Evolutionary conservation across 2,888 invertebrate species (phyloP).

Genomic region (Ceratothoa steindachneri): DNA sequence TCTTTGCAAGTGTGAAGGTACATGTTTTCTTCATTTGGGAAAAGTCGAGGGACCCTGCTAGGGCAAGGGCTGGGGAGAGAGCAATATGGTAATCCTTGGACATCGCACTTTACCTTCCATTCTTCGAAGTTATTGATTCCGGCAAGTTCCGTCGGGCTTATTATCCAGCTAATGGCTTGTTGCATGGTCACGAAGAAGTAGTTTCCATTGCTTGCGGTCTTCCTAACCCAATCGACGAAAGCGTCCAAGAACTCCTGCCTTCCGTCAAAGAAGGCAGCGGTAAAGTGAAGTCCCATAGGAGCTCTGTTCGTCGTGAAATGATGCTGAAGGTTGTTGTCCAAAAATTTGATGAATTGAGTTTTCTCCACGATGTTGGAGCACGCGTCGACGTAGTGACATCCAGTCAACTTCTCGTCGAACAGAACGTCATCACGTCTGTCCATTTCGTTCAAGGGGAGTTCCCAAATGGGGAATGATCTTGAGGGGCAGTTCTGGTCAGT

Average conservation of each 20-base stretch:
- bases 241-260: slow-evolving; percentile 89
- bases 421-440: slow-evolving; percentile 52
- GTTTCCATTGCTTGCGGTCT: slow-evolving; percentile 80
- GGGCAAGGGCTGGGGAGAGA: slow-evolving; percentile 88
- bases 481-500: slow-evolving; percentile 87
- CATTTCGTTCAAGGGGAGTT: slow-evolving; percentile 52
- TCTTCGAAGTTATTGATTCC: slow-evolving; percentile 84
- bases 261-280: slow-evolving; percentile 90
- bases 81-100: slow-evolving; percentile 87
- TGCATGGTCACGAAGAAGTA: slow-evolving; percentile 71
- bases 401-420: slow-evolving; percentile 51
- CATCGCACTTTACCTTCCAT: slow-evolving; percentile 93
- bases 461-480: slow-evolving; percentile 71
- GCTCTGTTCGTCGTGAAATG: slow-evolving; percentile 90
- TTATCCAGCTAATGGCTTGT: slow-evolving; percentile 95
- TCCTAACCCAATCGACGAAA: slow-evolving; percentile 85
- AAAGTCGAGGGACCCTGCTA: slow-evolving; percentile 57
- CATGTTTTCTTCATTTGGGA: slow-evolving; percentile 42
- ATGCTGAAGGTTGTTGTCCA: slow-evolving; percentile 76
- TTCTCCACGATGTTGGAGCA: slow-evolving; percentile 51
- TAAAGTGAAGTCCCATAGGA: slow-evolving; percentile 76
- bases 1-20: slow-evolving; percentile 57
- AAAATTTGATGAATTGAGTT: slow-evolving; percentile 38
- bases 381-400: slow-evolving; percentile 52
- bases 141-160: slow-evolving; percentile 82